Percentiles rank a stretch among this genome's conserved stretches.
Conservation (phyloP, 2,888 invertebrate genomes). For the Azorinus chamasolen region DNA sequence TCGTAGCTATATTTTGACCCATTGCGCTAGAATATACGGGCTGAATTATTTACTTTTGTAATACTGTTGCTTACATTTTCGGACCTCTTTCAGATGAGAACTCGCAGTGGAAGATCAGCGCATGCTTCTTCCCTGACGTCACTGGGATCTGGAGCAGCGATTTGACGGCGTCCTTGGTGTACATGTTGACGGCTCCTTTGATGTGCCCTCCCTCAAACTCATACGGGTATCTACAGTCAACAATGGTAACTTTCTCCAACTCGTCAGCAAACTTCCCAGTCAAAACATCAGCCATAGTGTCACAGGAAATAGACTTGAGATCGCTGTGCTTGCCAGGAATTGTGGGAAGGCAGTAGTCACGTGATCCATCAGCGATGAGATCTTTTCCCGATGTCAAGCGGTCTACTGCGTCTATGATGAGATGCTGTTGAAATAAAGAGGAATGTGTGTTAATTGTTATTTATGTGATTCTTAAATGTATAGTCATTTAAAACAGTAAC, state of each 20-base stretch:
- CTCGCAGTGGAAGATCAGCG: constrained; percentile 63
- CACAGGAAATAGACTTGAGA: constrained; percentile 77
- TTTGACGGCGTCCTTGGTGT: constrained; percentile 52
- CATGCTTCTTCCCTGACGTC: constrained; percentile 48
- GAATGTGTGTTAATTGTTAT: not conserved
- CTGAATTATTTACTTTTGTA: too few relatives aligned
- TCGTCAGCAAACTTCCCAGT: constrained; percentile 31
- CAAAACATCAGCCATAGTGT: constrained; percentile 58
- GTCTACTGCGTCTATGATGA: constrained; percentile 50
- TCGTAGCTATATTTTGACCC: too few relatives aligned
- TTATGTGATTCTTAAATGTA: too few relatives aligned
- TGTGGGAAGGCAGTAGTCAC: constrained; percentile 73
- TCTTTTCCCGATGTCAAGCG: constrained; percentile 34
- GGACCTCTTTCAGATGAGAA: constrained; percentile 63
- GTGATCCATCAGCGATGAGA: constrained; percentile 55
- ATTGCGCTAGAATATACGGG: too few relatives aligned
- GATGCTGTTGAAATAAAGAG: not conserved
- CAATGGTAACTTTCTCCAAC: constrained; percentile 37
- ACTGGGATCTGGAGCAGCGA: constrained; percentile 25
- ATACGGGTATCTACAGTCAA: constrained; percentile 57
- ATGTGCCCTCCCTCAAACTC: constrained; percentile 57
- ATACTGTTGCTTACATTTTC: constrained; percentile 49
- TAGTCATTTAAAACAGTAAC: too few relatives aligned
- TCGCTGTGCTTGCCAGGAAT: constrained; percentile 76
- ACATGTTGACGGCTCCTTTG: constrained; percentile 47